Conservation (phyloP, 1,140 invertebrate genomes). For the Daktulosphaira vitifoliae region DNA sequence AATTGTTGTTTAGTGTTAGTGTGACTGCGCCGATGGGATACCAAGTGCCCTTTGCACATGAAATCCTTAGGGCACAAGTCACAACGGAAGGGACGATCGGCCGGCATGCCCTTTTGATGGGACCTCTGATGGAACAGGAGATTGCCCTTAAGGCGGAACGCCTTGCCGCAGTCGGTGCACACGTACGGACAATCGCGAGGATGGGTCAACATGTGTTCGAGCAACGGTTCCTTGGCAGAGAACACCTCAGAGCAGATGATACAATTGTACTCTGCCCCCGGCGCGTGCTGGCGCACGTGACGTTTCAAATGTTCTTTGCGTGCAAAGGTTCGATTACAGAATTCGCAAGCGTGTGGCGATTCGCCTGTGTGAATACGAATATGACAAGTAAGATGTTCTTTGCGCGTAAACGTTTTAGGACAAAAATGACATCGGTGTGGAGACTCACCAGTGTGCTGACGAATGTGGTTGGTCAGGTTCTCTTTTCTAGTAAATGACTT, state of each 20-base stretch:
- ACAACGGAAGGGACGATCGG: slow-evolving; percentile 85
- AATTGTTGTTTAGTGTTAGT: slow-evolving; percentile 70
- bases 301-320: slow-evolving; percentile 72
- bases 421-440: slow-evolving; percentile 56
- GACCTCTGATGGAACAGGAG: slow-evolving; percentile 71
- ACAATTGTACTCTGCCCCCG: slow-evolving; percentile 77
- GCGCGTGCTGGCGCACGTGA: slow-evolving; percentile 79
- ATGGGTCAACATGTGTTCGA: slow-evolving; percentile 72
- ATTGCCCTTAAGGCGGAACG: slow-evolving; percentile 41
- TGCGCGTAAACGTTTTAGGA: slow-evolving; percentile 71
- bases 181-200: slow-evolving; percentile 58
- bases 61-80: slow-evolving; percentile 96
- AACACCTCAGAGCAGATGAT: slow-evolving; percentile 79
- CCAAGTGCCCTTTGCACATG: slow-evolving; percentile 85
- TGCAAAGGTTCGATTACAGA: slow-evolving; percentile 72
- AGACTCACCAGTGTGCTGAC: slow-evolving; percentile 64
- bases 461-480: slow-evolving; percentile 56
- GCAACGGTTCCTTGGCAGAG: slow-evolving; percentile 73
- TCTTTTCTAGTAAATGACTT: slow-evolving; percentile 59
- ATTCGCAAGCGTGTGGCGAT: slow-evolving; percentile 70
- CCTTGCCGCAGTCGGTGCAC: slow-evolving; percentile 41
- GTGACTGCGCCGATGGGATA: slow-evolving; percentile 80
- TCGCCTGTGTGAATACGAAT: slow-evolving; percentile 68
- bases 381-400: slow-evolving; percentile 85
- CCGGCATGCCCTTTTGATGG: slow-evolving; percentile 74